Evolutionary conservation across 1,140 invertebrate species (phyloP).

Genomic region (Drosophila ercepeae): DNA sequence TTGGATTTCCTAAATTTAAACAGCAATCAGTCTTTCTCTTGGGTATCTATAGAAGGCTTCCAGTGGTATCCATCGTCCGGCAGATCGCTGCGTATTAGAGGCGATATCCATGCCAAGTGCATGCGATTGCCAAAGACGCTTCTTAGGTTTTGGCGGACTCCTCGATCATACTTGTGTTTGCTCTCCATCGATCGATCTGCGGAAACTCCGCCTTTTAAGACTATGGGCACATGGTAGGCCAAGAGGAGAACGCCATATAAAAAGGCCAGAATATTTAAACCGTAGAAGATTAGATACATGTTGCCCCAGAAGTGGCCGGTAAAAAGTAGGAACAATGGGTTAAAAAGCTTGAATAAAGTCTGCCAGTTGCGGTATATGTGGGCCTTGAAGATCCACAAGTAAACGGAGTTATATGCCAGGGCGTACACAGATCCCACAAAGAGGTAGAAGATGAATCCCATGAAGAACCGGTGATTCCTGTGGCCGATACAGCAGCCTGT

Average conservation of each 20-base stretch:
- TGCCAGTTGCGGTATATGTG: constrained; percentile 84
- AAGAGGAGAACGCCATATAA: constrained; percentile 88
- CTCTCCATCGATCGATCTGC: constrained; percentile 52
- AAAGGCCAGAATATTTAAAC: constrained; percentile 88
- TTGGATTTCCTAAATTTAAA: constrained; percentile 5
- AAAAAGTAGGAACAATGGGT: constrained; percentile 87
- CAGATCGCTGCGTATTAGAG: constrained; percentile 90
- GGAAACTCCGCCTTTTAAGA: constrained; percentile 61
- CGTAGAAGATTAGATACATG: constrained; percentile 88
- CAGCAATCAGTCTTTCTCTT: constrained; percentile 7
- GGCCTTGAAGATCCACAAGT: constrained; percentile 85
- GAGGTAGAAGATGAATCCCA: constrained; percentile 92
- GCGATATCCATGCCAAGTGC: constrained; percentile 90
- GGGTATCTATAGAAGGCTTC: constrained; percentile 64
- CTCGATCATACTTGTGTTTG: constrained; percentile 87
- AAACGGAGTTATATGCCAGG: constrained; percentile 88
- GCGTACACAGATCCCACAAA: constrained; percentile 89
- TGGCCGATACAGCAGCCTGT: constrained; percentile 95
- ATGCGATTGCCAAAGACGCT: constrained; percentile 90
- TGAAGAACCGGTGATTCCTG: constrained; percentile 94
- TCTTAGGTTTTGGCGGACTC: constrained; percentile 88
- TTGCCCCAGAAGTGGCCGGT: constrained; percentile 84
- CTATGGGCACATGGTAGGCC: constrained; percentile 88
- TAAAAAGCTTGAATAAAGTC: constrained; percentile 87
- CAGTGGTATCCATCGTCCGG: constrained; percentile 90